Evolutionary conservation across 2,888 invertebrate genomes (phyloP).

Genomic region (Leptinotarsa peninsularis): DNA sequence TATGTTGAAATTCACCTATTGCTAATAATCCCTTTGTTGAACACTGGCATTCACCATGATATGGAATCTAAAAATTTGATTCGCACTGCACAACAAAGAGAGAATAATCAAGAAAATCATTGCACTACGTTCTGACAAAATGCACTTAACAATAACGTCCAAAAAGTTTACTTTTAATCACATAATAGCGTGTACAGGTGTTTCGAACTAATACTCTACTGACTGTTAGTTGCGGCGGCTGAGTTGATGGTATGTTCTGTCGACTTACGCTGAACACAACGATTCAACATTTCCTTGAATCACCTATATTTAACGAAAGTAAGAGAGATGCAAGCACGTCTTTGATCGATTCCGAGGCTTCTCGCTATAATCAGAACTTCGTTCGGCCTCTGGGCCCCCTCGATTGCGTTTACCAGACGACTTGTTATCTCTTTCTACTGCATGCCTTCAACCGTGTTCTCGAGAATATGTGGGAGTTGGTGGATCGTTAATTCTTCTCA

Average conservation of each 20-base stretch:
- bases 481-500: conserved; percentile 55
- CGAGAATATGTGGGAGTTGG: conserved; percentile 55
- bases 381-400: conserved; percentile 78
- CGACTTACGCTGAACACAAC: conserved; percentile 49
- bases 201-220: conserved; percentile 68
- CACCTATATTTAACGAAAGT: conserved; percentile 47
- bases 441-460: conserved; percentile 26
- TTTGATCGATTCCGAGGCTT: conserved; percentile 55
- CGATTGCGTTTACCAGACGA: conserved; percentile 70
- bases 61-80: conserved; percentile 53
- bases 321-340: conserved; percentile 53
- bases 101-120: conserved; percentile 60
- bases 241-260: conserved; percentile 60
- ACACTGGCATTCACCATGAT: conserved; percentile 50
- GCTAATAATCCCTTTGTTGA: conserved; percentile 55
- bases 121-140: conserved; percentile 59
- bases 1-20: conserved; percentile 53
- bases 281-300: conserved; percentile 42
- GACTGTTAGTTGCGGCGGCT: conserved; percentile 65
- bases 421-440: conserved; percentile 54
- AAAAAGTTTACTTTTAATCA: conserved; percentile 62
- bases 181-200: conserved; percentile 68
- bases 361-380: conserved; percentile 62
- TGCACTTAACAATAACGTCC: conserved; percentile 58
- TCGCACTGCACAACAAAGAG: conserved; percentile 62